A percentile compares a stretch with the other conserved stretches of the same genome.
phyloP scores from a whole-genome alignment of 2,888 invertebrate species.

The Nezara viridula region DNA sequence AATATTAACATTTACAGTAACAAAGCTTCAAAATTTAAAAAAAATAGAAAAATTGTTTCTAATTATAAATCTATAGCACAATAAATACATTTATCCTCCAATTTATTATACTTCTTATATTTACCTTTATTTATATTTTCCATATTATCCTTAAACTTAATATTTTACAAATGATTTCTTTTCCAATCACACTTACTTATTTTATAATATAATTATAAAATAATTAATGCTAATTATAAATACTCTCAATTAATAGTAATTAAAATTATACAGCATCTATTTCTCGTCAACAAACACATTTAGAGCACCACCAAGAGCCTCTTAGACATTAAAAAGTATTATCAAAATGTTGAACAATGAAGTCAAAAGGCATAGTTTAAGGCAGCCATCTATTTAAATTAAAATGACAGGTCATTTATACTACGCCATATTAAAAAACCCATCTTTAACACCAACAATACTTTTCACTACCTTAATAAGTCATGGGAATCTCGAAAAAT shows the following conservation, averaged over 20 bases:
- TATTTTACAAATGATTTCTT: slow-evolving; percentile 12
- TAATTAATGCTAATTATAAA: slow-evolving; percentile 53
- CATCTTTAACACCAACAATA: slow-evolving; percentile 6
- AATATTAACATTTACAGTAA: slow-evolving; percentile 58
- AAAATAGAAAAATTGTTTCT: slow-evolving; percentile 58
- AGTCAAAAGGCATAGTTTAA: slow-evolving; percentile 42
- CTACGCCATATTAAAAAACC: background rate
- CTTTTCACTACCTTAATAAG: background rate
- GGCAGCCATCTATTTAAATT: slow-evolving; percentile 44
- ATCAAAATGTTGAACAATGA: slow-evolving; percentile 11
- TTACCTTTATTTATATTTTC: slow-evolving; percentile 1
- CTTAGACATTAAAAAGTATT: slow-evolving; percentile 25
- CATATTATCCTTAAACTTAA: background rate
- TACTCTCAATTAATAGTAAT: slow-evolving; percentile 36
- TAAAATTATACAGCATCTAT: slow-evolving; percentile 39
- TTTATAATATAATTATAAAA: slow-evolving; percentile 46
- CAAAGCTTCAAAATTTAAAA: slow-evolving; percentile 58
- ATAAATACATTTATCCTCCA: slow-evolving; percentile 49
- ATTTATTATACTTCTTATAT: slow-evolving; percentile 38
- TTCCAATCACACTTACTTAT: slow-evolving; percentile 9
- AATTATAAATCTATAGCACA: slow-evolving; percentile 57
- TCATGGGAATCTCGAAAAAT: background rate
- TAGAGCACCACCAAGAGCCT: slow-evolving; percentile 29
- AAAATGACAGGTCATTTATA: slow-evolving; percentile 5
- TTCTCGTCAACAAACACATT: slow-evolving; percentile 13